Evolutionary conservation across 2,888 invertebrate species (phyloP), one percentile per base, ranked within the genome.

Genomic region (Sinopyrophorus schimmeli): DNA sequence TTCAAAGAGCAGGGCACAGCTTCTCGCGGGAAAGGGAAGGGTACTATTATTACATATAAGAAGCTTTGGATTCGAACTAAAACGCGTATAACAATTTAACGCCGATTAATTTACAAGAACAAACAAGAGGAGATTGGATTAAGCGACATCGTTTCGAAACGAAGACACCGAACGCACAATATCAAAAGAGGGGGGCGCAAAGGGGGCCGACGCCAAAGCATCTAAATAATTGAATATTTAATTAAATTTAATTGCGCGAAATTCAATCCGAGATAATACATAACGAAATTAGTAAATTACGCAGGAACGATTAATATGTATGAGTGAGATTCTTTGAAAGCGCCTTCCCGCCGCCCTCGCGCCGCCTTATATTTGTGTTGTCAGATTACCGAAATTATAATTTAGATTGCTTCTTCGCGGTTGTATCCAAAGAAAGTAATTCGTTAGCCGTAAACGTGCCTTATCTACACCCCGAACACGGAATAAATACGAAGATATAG

Each of bases 401-500:
- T 54, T 54, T 54, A 54, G 47, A 47, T 51, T 54, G 47, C 43
- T 54, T 51, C 47, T 39, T 52, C 52, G 31, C 49, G 38, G 49
- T 44, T 47, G 54, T 47, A 49, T 42, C 39, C 18, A 53, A 35
- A 47, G 48, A 37, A 53, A 55, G 47, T 47, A 50, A 54, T 53
- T 57, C 48, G 49, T 50, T 57, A 47, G 47, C 47, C 41, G 32
- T 38, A 50, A 54, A 59, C 61, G 59, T 61, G 61, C 56, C 47
- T 48, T 60, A 60, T 59, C 59, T 58, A 32, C 42, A 53, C 42
- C 39, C 54, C 30, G 51, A 53, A 53, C 54, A 47, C 52, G 56
- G 49, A 57, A 61, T 65, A 64, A 65, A 64, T 64, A 61, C 60
- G 56, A 58, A 65, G 62, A 64, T 62, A 64, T 62, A 64, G 65